Percentiles rank a stretch among this genome's conserved stretches.
Conservation (phyloP, 2,888 invertebrate genomes). For the Drosophila kuntzei region DNA sequence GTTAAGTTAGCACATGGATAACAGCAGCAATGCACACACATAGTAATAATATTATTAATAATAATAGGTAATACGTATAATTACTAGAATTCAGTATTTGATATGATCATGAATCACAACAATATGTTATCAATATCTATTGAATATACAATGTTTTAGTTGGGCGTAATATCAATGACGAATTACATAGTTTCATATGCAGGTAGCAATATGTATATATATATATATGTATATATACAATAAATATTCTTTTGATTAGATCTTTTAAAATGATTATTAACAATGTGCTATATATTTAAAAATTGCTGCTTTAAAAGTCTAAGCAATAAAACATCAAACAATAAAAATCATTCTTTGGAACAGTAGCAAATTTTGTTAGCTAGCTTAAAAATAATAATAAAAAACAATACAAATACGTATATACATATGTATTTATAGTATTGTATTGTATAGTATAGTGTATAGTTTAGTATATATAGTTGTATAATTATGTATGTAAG, state of each 20-base stretch:
- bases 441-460: slow-evolving; percentile 21
- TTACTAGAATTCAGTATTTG: slow-evolving; percentile 65
- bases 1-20: slow-evolving; percentile 51
- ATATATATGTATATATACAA: background rate
- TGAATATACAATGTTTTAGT: slow-evolving; percentile 56
- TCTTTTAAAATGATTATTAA: slow-evolving; percentile 52
- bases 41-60: slow-evolving; percentile 21
- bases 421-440: slow-evolving; percentile 15
- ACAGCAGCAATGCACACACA: slow-evolving; percentile 61
- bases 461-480: slow-evolving; percentile 32
- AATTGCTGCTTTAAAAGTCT: slow-evolving; percentile 50
- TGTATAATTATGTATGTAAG: slow-evolving; percentile 47
- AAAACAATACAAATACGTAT: slow-evolving; percentile 39
- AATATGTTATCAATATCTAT: slow-evolving; percentile 70
- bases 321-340: slow-evolving; percentile 48
- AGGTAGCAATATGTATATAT: slow-evolving; percentile 36
- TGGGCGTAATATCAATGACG: slow-evolving; percentile 65
- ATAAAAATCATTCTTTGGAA: slow-evolving; percentile 68
- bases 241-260: slow-evolving; percentile 46
- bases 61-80: slow-evolving; percentile 43
- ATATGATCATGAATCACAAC: slow-evolving; percentile 80
- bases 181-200: slow-evolving; percentile 60
- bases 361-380: slow-evolving; percentile 54
- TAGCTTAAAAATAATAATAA: slow-evolving; percentile 60
- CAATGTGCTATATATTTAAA: slow-evolving; percentile 58